Evolutionary conservation across 2,113 vertebrate genomes (phyloP), one percentile per base, ranked within the genome.

Genomic region (Perca flavescens): DNA sequence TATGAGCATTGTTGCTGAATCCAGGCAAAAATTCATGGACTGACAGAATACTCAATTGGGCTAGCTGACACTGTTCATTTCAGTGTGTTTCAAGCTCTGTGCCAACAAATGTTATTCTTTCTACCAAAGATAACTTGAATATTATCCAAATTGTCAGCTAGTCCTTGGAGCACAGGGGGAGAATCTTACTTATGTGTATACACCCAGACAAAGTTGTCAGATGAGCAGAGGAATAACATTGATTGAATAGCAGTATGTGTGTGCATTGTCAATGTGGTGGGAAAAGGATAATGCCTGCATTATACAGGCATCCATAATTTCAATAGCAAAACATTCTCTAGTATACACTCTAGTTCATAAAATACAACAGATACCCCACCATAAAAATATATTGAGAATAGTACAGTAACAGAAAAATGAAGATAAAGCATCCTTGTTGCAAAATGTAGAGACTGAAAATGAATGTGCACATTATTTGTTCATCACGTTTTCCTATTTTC

Each of bases 201-300:
- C 74, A 82, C 0, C 77, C 80, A 84, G 80, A 89, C 83, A 74
- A 82, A 82, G 53, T 66, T 85, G 86, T 77, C 81, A 79, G 67
- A 79, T 63, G 67, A 76, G 71, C 64, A 46, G 60, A 68, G 46
- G 46, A 86, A 72, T 74, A 87, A 49, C 74, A 83, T 6, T 75
- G 86, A 86, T 73, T 76, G 79, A 86, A 83, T 50, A 58, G 79
- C 60, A 54, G 43, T 65, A 19, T 80, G 82, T 75, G 77, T 75
- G 58, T 53, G 57, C 56, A 58, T 57, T 64, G 62, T 81, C 71
- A 77, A 4, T 81, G 57, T 7, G 11, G 43, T 31, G 22, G 61
- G 6, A 80, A 62, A 73, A 71, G 66, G 62, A 88, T 80, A 77
- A 88, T 46, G 66, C 34, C 64, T 49, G 49, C 43, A 60, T 62